Evolutionary conservation across 2,888 invertebrate genomes (phyloP), one percentile per base, ranked within the genome.

Genomic region (Himalopsyche kuldschensis): DNA sequence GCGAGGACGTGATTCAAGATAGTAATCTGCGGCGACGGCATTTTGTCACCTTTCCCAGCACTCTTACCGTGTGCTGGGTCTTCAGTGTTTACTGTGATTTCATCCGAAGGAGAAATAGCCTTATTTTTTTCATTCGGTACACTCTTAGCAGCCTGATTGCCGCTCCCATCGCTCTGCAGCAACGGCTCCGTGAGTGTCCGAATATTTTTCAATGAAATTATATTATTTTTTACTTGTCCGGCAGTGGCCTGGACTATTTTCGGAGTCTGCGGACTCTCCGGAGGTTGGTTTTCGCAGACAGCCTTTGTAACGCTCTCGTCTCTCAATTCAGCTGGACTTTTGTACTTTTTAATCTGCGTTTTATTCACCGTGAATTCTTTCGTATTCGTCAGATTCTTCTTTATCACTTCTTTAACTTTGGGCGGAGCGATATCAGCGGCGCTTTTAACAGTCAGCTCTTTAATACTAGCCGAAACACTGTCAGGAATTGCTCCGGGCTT

Each of bases 291-390:
- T 20, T 78, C 35, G 32, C 41, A 31, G 20, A 41, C 41, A 11
- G 41, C 20, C 87, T 78, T 46, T 81, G 27, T 78, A 55, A 55
- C 30, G 78, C 20, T 32, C 27, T 79, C 63, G 69, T 47, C 32
- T 35, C 78, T 41, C 31, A 79, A 31, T 82, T 81, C 81, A 78
- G 85, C 41, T 48, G 78, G 76, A 69, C 47, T 81, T 32, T 55
- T 80, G 41, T 77, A 41, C 81, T 75, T 76, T 81, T 63, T 84
- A n/a, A 79, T n/a, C n/a, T 20, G 35, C 17, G 4, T 15, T 76
- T 76, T 76, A 76, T 76, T 76, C 3, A 76, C 17, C 15, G 32
- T 41, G 11, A 76, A 76, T n/a, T 69, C 69, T 8, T 27, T 69
- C 27, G 30, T 1, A 30, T 15, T 30, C 6, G 30, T 27, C 0